Conservation (phyloP, 2,797 vertebrate species). For the Onychomys leucogaster region DNA sequence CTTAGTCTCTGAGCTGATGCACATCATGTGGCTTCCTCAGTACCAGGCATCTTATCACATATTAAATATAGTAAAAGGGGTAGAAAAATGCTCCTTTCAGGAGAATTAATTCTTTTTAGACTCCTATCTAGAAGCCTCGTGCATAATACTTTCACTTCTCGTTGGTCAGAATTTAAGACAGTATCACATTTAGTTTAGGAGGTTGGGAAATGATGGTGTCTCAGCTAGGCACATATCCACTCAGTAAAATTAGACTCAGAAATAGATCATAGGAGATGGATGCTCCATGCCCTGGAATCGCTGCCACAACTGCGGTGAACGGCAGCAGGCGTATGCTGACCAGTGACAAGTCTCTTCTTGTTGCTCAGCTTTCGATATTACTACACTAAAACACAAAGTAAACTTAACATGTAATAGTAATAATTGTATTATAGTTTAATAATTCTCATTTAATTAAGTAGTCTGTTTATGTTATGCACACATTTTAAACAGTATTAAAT, state of each 20-base stretch:
- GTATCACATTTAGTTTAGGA: background rate
- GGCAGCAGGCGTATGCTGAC: background rate
- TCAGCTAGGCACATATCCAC: background rate
- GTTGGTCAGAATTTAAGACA: background rate
- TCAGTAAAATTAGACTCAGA: background rate
- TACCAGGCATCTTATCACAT: background rate
- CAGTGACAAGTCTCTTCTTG: background rate
- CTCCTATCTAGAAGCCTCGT: background rate
- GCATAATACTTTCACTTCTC: constrained; percentile 1
- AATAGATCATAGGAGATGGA: background rate
- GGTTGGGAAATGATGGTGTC: background rate
- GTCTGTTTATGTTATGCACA: background rate
- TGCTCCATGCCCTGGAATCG: background rate
- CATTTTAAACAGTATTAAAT: background rate
- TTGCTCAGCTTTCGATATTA: background rate
- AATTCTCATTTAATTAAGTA: background rate
- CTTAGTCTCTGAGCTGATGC: background rate
- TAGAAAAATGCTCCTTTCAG: background rate
- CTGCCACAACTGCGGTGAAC: background rate
- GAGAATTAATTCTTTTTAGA: background rate
- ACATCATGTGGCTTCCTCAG: background rate
- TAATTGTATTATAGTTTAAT: background rate
- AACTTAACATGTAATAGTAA: background rate
- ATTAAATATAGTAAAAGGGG: background rate
- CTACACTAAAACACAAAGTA: background rate